Base-by-base conservation (phyloP, 2,888 invertebrate species). In the Eupelmus urozonus region DNA sequence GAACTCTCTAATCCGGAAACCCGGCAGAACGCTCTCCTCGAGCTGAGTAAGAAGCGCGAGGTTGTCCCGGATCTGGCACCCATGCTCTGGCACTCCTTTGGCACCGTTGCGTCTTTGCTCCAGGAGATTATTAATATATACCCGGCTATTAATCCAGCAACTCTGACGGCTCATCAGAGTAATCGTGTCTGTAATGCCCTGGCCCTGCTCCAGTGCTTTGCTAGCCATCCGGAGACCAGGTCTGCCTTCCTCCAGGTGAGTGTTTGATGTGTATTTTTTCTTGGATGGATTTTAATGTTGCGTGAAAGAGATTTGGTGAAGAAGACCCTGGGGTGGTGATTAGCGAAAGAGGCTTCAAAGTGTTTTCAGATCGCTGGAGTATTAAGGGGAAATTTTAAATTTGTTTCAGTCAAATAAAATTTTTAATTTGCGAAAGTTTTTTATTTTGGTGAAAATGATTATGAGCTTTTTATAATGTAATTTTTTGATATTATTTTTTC, bases 111-210 rank as follows among this genome's bases (percentile, higher is more conserved):
- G 53, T 98, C 98, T 49, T 91, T 99, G 59, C 92, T 99, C 25
- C 97, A 97, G 89, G 99, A 99, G 91, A 99, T 99, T 81, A 96
- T 99, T 66, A 97, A 97, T 87, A 98, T 99, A 84, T 99, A 99
- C 91, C 98, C 99, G 78, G 97, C 98, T 49, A 98, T 99, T 88
- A 98, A 98, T 91, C 99, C 99, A 72, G 97, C 99, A 13, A 98
- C 98, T 23, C 92, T 99, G 76, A 98, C 98, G 27, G 98, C 99
- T 42, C 97, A 98, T 89, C 99, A 99, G 90, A 99, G 99, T 80
- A 99, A 99, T 90, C 92, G 99, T 81, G 99, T 99, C 0, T 99
- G 99, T 90, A 99, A 99, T 91, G 99, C 99, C 1, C 91, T 99
- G 71, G 99, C 99, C 1, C 91, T 99, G 80, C 92, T 99, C 87